phyloP scores from a whole-genome alignment of 2,797 vertebrate genomes.

The Prunella strophiata region DNA sequence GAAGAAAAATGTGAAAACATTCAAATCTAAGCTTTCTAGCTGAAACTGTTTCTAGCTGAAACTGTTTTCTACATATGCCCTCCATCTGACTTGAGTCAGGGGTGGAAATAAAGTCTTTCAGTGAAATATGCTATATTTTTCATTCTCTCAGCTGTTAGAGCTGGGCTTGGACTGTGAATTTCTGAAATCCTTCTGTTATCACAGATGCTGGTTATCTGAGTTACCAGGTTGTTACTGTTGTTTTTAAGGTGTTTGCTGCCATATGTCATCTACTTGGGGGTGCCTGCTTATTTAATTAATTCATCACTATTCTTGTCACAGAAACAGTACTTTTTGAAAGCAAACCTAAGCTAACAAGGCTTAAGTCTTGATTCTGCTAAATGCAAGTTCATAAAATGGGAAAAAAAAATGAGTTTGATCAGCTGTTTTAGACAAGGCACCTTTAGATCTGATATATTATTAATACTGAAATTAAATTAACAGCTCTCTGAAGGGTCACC shows the following conservation, averaged over 20 bases:
- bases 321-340: background rate
- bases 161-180: background rate
- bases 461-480: background rate
- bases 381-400: background rate
- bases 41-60: background rate
- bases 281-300: background rate
- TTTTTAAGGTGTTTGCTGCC: background rate
- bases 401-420: background rate
- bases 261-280: background rate
- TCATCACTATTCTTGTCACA: background rate
- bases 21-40: background rate
- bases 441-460: background rate
- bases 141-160: background rate
- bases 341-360: background rate
- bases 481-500: background rate
- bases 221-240: background rate
- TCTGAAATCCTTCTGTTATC: background rate
- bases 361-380: background rate
- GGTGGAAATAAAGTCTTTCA: background rate
- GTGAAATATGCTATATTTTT: background rate
- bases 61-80: background rate
- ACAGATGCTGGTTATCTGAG: background rate
- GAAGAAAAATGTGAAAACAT: background rate
- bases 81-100: background rate
- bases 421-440: background rate